These are phyloP conservation scores for Pomatorhinus ruficollis DNA, from an alignment of 2,113 vertebrate species.

Conservation along the genomic window DNA sequence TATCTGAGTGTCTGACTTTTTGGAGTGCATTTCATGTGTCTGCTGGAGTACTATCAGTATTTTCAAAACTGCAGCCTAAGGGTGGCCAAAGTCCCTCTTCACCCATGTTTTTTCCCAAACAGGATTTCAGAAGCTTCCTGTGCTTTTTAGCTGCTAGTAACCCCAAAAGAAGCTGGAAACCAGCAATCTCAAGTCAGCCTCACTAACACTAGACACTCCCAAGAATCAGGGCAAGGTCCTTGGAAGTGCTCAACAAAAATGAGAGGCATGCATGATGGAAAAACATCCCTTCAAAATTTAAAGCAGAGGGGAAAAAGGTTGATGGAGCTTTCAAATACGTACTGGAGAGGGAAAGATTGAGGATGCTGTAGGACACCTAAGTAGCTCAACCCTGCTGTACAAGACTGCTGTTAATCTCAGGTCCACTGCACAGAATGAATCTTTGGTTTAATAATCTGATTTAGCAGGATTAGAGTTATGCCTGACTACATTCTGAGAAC, in stretches of 20 bases:
- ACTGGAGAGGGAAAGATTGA: neutral
- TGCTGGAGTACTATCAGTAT: neutral
- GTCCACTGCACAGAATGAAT: neutral
- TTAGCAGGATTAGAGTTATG: neutral
- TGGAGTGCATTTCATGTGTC: neutral
- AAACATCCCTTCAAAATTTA: neutral
- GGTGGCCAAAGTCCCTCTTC: neutral
- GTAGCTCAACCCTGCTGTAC: neutral
- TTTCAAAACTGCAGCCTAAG: neutral
- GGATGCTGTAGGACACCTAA: neutral
- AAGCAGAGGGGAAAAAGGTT: neutral
- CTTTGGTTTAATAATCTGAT: neutral
- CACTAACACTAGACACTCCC: neutral
- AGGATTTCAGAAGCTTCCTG: neutral
- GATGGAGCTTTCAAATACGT: neutral
- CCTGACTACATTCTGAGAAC: neutral
- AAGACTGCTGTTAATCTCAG: neutral
- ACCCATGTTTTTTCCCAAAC: neutral
- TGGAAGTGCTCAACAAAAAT: neutral
- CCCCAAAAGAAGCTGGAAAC: neutral
- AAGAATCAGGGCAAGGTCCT: neutral
- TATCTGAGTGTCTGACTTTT: neutral
- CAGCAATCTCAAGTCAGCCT: neutral
- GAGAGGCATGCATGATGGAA: neutral
- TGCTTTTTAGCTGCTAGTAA: neutral